Percentiles rank a stretch among this genome's conserved stretches.
These are phyloP conservation scores for Enteromius argenteus DNA, from an alignment of 2,797 vertebrate genomes.

Conservation along the genomic window DNA sequence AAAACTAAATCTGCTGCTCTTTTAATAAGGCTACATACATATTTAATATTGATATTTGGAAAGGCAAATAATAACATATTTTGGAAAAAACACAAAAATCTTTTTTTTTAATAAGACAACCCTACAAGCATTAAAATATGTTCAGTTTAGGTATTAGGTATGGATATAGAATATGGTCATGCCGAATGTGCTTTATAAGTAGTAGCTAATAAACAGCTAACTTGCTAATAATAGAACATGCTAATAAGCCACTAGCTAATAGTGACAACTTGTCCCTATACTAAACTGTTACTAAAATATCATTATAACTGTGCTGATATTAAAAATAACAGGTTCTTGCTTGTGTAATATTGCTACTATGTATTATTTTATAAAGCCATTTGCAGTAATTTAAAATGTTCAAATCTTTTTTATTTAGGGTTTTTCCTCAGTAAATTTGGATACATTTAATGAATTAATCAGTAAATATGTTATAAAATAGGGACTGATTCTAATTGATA, in stretches of 20 bases:
- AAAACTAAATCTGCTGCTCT: not conserved
- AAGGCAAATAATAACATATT: conserved; percentile 6
- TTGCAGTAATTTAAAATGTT: not conserved
- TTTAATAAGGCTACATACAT: not conserved
- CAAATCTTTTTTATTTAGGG: not conserved
- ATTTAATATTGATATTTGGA: not conserved
- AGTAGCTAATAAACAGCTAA: too few species aligned
- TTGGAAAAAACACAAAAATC: not conserved
- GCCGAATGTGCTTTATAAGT: too few species aligned
- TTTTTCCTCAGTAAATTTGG: not conserved
- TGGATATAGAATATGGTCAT: too few species aligned
- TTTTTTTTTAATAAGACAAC: too few species aligned
- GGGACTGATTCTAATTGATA: not conserved
- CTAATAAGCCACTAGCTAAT: not conserved
- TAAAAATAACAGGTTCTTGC: not conserved
- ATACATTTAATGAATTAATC: not conserved
- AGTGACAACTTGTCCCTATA: not conserved
- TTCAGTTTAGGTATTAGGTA: too few species aligned
- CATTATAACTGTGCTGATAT: not conserved
- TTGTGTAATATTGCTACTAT: not conserved
- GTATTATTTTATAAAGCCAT: not conserved
- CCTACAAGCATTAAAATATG: too few species aligned
- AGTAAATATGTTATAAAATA: not conserved
- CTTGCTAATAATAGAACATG: not conserved
- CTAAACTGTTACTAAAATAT: not conserved